phyloP scores from a whole-genome alignment of 2,888 invertebrate species.

The Cheilosia vulpina region DNA sequence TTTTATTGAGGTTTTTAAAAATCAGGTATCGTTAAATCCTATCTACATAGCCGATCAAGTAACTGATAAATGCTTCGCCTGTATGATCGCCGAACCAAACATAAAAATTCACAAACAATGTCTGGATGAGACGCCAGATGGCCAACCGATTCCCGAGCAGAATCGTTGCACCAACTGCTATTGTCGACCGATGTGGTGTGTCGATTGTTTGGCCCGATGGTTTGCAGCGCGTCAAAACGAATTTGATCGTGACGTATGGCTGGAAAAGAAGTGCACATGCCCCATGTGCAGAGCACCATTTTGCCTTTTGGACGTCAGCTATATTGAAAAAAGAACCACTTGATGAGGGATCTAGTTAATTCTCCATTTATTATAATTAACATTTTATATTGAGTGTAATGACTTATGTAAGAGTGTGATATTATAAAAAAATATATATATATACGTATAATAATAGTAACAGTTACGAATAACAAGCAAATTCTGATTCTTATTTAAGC shows the following conservation, averaged over 20 bases:
- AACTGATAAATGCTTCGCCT: conserved; percentile 93
- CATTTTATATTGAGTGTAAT: conserved; percentile 59
- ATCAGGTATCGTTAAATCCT: conserved; percentile 89
- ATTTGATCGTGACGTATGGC: conserved; percentile 89
- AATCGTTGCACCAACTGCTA: conserved; percentile 85
- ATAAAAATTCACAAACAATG: conserved; percentile 91
- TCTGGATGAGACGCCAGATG: conserved; percentile 84
- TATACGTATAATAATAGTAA: conserved; percentile 21
- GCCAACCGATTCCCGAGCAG: conserved; percentile 80
- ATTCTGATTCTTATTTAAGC: conserved; percentile 30
- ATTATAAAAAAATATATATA: conserved; percentile 50
- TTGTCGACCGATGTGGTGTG: conserved; percentile 96
- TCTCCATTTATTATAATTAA: conserved; percentile 40
- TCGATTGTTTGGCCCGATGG: conserved; percentile 93
- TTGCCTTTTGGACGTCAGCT: conserved; percentile 93
- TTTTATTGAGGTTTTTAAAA: conserved; percentile 92
- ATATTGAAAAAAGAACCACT: conserved; percentile 76
- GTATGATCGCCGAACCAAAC: conserved; percentile 91
- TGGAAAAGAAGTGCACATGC: conserved; percentile 92
- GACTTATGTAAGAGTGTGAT: conserved; percentile 67
- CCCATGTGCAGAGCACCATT: conserved; percentile 94
- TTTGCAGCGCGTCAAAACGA: conserved; percentile 93
- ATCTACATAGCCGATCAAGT: conserved; percentile 88
- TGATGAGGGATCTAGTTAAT: conserved; percentile 30
- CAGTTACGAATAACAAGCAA: conserved; percentile 20